phyloP scores from a whole-genome alignment of 2,797 vertebrate species.

The Sebastes iracundus region DNA sequence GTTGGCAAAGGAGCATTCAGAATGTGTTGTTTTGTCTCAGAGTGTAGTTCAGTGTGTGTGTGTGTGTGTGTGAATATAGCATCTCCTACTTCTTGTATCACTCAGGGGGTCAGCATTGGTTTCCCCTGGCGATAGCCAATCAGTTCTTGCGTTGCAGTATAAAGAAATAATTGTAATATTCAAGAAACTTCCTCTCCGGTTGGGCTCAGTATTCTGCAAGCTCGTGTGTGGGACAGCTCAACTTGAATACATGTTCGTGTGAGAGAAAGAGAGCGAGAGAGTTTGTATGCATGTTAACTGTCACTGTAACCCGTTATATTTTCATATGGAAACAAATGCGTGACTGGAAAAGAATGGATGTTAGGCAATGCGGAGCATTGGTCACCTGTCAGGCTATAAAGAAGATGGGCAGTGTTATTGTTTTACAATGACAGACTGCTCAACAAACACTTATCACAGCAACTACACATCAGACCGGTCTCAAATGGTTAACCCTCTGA shows the following conservation, averaged over 20 bases:
- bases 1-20: slow-evolving; percentile 65
- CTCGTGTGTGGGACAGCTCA: slow-evolving; percentile 65
- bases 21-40: slow-evolving; percentile 61
- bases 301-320: slow-evolving; percentile 77
- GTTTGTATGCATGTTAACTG: slow-evolving; percentile 58
- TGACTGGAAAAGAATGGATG: slow-evolving; percentile 53
- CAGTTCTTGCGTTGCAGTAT: slow-evolving; percentile 88
- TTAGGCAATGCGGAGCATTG: slow-evolving; percentile 69
- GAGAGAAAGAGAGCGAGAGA: slow-evolving; percentile 10
- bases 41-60: slow-evolving; percentile 28
- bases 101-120: slow-evolving; percentile 65
- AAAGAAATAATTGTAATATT: slow-evolving; percentile 73
- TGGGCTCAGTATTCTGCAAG: slow-evolving; percentile 61
- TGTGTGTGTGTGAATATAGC: slow-evolving; percentile 21
- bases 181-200: slow-evolving; percentile 75
- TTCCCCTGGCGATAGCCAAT: slow-evolving; percentile 83
- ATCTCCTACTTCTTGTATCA: slow-evolving; percentile 77
- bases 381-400: slow-evolving; percentile 39
- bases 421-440: slow-evolving; percentile 67
- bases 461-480: slow-evolving; percentile 38
- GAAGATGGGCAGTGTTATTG: slow-evolving; percentile 22
- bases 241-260: slow-evolving; percentile 67
- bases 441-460: slow-evolving; percentile 18
- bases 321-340: slow-evolving; percentile 67
- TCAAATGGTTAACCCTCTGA: slow-evolving; percentile 33